Evolutionary conservation across 2,888 invertebrate species (phyloP).

Genomic region (Embidobia sp.): DNA sequence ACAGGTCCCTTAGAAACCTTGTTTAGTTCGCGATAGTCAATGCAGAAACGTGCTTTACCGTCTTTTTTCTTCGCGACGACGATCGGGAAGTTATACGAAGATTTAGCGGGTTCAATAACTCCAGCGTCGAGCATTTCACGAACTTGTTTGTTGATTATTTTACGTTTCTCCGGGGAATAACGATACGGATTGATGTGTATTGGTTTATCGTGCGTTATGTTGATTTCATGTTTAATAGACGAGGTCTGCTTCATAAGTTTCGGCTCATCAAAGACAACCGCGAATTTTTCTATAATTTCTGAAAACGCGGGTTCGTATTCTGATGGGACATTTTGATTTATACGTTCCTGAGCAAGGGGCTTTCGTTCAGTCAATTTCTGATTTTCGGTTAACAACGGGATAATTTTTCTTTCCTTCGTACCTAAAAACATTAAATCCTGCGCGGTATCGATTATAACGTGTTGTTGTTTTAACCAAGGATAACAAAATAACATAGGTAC

Average conservation of each 20-base stretch:
- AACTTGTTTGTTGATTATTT: conserved; percentile 37
- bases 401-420: background rate
- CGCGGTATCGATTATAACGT: background rate
- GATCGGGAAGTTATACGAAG: conserved; percentile 3
- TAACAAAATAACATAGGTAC: conserved; percentile 1
- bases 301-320: background rate
- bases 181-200: background rate
- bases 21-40: conserved; percentile 64
- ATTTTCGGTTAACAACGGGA: background rate
- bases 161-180: background rate
- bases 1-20: conserved; percentile 52
- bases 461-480: conserved; percentile 2
- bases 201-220: background rate
- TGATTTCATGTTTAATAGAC: conserved; percentile 22
- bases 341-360: too few species aligned
- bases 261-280: conserved; percentile 9
- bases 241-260: conserved; percentile 4
- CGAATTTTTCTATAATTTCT: background rate
- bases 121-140: conserved; percentile 60
- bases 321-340: background rate
- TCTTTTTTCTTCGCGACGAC: conserved; percentile 51
- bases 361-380: background rate
- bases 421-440: background rate
- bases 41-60: conserved; percentile 35
- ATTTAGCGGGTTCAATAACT: conserved; percentile 42